Base-by-base conservation (phyloP, 2,797 vertebrate species). In the Saxicola maurus region DNA sequence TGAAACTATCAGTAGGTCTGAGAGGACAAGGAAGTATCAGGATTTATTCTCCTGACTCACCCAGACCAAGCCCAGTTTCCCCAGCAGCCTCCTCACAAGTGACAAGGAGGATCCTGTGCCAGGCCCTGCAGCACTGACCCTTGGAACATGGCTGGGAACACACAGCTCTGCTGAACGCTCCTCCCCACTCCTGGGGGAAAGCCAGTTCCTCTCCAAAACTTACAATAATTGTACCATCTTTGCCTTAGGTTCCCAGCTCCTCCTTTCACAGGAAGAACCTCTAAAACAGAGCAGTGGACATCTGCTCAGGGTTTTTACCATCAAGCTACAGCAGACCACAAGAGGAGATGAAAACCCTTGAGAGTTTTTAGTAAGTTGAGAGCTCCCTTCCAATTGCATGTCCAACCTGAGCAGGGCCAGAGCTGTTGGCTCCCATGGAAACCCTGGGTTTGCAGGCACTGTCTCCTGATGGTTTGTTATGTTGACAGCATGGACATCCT, bases 401-500 rank as follows among this genome's bases (percentile, higher is more conserved):
- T 65, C 60, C 77, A 51, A 14, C 66, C 78, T 52, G 40, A 87
- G 59, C 21, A 15, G 0, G 1, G 64, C 37, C 83, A 52, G 30
- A 77, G 37, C 55, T 30, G 20, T 2, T 67, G 53, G 87, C 19
- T 81, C 40, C 33, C 8, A n/a, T 1, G 1, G 64, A 55, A 90
- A 24, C 3, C 1, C 33, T 0, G 3, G 9, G 11, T 31, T 48
- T 37, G 28, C 2, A 13, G 80, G 55, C 66, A 78, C 56, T 45
- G 67, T 19, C 37, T 62, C 65, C 2, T 3, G 14, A 14, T 4
- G 8, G n/a, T 16, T 33, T 3, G 1, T 30, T 33, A 14, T 5
- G 18, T 13, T 0, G 0, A 62, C 46, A 79, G 62, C 40, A 55
- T 55, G 31, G 60, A 79, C 1, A 2, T 11, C 25, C 20, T 79